Conservation (phyloP, 2,113 vertebrate genomes). For the Pachycephala philippinensis region DNA sequence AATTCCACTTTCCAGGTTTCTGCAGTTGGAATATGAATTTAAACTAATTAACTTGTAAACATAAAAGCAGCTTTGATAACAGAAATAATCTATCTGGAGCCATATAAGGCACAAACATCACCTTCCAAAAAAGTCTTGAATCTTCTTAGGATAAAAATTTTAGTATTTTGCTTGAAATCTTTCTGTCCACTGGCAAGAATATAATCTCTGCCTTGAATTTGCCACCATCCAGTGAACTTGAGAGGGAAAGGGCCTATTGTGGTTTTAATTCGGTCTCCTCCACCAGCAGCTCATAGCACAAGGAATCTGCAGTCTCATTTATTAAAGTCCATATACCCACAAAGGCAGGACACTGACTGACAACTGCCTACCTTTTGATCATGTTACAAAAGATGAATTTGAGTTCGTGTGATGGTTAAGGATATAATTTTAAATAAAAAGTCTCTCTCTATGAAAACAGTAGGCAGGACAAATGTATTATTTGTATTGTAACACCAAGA, state of each 20-base stretch:
- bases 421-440: neutral
- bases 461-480: neutral
- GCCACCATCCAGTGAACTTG: neutral
- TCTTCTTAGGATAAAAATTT: neutral
- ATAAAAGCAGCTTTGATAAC: conserved; percentile 40
- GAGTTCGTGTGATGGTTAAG: neutral
- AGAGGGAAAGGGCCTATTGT: neutral
- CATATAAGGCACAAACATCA: neutral
- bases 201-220: neutral
- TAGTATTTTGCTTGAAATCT: neutral
- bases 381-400: neutral
- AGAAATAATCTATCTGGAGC: neutral
- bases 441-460: neutral
- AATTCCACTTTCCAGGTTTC: conserved; percentile 47
- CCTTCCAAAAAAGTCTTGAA: neutral
- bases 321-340: neutral
- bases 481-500: neutral
- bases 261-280: neutral
- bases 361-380: neutral
- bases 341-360: neutral
- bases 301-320: neutral
- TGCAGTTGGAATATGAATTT: conserved; percentile 19
- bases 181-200: neutral
- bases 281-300: neutral
- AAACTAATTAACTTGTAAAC: conserved; percentile 56